Percentiles rank a stretch among this genome's conserved stretches.
These are phyloP conservation scores for Pomatostomus ruficeps DNA, from an alignment of 2,113 vertebrate species.

Conservation along the genomic window DNA sequence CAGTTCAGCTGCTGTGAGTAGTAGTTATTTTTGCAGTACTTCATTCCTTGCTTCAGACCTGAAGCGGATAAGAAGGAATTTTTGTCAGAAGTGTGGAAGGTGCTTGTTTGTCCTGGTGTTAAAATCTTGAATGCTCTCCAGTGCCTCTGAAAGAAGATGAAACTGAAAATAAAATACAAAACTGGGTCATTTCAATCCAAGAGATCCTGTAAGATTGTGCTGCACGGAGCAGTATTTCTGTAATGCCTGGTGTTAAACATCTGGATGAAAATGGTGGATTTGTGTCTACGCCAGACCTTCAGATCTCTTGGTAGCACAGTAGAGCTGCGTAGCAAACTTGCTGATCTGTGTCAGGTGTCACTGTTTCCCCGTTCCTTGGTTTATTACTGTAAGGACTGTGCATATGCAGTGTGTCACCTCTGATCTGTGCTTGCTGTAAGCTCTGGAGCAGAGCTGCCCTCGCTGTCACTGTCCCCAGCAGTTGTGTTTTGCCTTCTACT, in stretches of 20 bases:
- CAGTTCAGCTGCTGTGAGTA: neutral
- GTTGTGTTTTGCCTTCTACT: neutral
- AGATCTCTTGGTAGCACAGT: neutral
- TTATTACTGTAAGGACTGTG: neutral
- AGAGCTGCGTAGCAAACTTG: neutral
- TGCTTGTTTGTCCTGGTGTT: neutral
- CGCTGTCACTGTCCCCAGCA: neutral
- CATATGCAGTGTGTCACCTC: neutral
- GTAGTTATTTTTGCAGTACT: neutral
- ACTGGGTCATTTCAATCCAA: neutral
- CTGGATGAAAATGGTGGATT: neutral
- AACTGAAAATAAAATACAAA: neutral
- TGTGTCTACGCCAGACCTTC: neutral
- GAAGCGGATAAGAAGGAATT: neutral
- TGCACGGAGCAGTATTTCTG: neutral
- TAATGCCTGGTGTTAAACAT: neutral
- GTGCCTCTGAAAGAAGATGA: constrained; percentile 11
- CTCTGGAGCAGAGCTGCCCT: neutral
- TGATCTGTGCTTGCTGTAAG: neutral
- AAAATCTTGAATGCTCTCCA: neutral
- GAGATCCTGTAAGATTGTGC: neutral
- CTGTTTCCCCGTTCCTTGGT: neutral
- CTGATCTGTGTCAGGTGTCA: neutral
- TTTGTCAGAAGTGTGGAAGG: neutral
- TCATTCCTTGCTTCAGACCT: neutral